Conservation (phyloP, 2,888 invertebrate genomes). For the Pseudanteris insignis region DNA sequence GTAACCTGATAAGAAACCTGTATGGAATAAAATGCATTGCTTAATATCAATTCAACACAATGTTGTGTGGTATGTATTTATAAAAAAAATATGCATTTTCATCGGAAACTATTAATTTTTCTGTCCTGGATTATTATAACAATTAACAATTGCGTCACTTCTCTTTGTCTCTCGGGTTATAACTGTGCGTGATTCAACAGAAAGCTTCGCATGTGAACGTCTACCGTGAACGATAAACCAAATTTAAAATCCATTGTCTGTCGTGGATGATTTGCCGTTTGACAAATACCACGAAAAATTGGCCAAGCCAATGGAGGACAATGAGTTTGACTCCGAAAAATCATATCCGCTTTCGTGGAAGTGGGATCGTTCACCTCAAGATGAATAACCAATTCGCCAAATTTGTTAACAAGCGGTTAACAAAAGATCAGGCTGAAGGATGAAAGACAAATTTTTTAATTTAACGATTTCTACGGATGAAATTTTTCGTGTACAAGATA, state of each 20-base stretch:
- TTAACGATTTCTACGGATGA: no score
- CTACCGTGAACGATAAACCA: not conserved
- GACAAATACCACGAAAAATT: conserved; percentile 2
- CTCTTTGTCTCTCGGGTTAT: no score
- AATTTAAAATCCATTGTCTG: no score
- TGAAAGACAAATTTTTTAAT: conserved; percentile 1
- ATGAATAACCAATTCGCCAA: conserved; percentile 19
- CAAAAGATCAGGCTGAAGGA: conserved; percentile 10
- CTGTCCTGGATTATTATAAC: no score
- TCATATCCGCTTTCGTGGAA: conserved; percentile 2
- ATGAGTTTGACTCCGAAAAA: not conserved
- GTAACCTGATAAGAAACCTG: no score
- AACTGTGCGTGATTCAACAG: not conserved
- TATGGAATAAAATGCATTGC: no score
- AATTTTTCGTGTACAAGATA: no score
- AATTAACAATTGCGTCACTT: no score
- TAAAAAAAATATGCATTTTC: no score
- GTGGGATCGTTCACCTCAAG: conserved; percentile 10
- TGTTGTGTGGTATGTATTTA: no score
- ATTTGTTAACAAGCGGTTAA: conserved; percentile 4
- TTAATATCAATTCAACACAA: no score
- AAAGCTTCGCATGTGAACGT: not conserved
- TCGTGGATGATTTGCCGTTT: not conserved
- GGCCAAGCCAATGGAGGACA: not conserved
- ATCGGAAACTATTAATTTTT: no score